A percentile compares a stretch with the other conserved stretches of the same genome.
Conservation (phyloP, 1,140 invertebrate species). For the Macrobrachium nipponense region DNA sequence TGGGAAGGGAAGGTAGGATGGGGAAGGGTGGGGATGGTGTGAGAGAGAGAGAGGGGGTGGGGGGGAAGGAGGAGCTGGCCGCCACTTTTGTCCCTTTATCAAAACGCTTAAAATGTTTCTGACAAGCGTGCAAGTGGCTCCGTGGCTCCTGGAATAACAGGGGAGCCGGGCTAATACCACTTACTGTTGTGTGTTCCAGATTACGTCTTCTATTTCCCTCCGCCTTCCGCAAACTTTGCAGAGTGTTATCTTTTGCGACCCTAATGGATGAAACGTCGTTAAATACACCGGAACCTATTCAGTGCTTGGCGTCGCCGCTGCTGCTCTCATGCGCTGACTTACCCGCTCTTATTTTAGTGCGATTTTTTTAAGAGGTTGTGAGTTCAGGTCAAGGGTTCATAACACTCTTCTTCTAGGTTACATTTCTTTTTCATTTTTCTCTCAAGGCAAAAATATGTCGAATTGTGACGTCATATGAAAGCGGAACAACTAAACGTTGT, state of each 20-base stretch:
- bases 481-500: no score
- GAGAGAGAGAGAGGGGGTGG: constrained; percentile 1
- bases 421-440: no score
- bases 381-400: no score
- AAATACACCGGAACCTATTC: constrained; percentile 6
- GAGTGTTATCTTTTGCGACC: constrained; percentile 15
- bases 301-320: neutral
- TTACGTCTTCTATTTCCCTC: neutral
- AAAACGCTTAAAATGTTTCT: constrained; percentile 43
- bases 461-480: no score
- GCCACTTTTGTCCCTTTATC: constrained; percentile 39
- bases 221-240: neutral
- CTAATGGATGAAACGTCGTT: constrained; percentile 3
- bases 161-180: neutral
- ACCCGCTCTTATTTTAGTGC: no score
- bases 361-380: no score
- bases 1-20: no score
- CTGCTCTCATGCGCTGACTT: neutral
- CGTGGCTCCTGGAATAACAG: constrained; percentile 10
- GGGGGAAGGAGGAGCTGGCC: neutral
- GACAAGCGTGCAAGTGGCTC: constrained; percentile 36
- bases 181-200: neutral
- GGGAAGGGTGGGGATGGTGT: neutral
- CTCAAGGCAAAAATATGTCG: no score
- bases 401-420: no score